Evolutionary conservation across 2,888 invertebrate genomes (phyloP), one percentile per base, ranked within the genome.

Genomic region (Ischnura elegans): DNA sequence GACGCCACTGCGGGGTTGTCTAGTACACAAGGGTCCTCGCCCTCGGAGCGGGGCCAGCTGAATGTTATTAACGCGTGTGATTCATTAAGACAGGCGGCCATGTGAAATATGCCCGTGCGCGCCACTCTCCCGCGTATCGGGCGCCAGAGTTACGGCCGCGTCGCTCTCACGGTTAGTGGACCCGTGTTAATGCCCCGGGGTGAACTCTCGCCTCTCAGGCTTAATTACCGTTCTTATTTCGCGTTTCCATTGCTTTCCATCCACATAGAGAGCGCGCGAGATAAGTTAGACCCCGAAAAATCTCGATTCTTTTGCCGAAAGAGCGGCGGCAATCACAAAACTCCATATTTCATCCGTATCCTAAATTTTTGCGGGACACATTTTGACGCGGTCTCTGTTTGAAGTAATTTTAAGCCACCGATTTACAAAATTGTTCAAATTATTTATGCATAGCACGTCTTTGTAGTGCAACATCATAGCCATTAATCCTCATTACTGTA

Each of bases 21-120:
- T 21, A 25, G 76, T 36, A 36, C 76, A 36, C 36, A 36, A 10
- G 36, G 36, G 36, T 76, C 36, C 76, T 36, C 36, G 13, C n/a
- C 36, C 29, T 8, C 76, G 76, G 76, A 10, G 76, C 76, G 29
- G 76, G n/a, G n/a, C n/a, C 76, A 3, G 76, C 76, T 76, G 76
- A 76, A 76, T 76, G 76, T 76, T 76, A 76, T 76, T 76, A 76
- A 76, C 36, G 76, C 76, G 76, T 25, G 76, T 76, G 76, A 76
- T 76, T 76, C 76, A 76, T 76, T 76, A 76, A 76, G 76, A 76
- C 76, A 76, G 36, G 76, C 76, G 36, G 76, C 76, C 76, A 36
- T 36, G 76, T 76, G 76, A 76, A 76, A 76, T 76, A 76, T 76
- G 76, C 76, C 76, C 76, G 21, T 29, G 36, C 76, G 29, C 61